Base-by-base conservation (phyloP, 2,113 vertebrate genomes). In the Polyodon spathula region DNA sequence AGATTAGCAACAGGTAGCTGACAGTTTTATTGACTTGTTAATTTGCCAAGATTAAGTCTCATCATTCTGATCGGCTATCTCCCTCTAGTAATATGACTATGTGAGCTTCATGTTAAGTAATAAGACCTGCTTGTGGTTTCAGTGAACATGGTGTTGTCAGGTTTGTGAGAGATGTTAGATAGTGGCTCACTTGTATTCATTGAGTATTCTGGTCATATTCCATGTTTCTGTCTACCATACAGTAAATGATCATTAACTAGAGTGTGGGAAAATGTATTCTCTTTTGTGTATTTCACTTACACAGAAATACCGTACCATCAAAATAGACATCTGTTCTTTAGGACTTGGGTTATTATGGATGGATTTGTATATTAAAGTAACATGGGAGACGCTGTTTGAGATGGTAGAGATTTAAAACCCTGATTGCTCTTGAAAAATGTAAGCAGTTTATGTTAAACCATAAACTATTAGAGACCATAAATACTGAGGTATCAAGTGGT, bases 111-210 rank as follows among this genome's bases (percentile, higher is more conserved):
- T n/a, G 48, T 50, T 2, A 50, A 50, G 48, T 50, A 50, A 50
- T 50, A 50, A 50, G 48, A 50, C 48, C 48, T 50, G 11, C 48
- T n/a, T 50, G 48, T 50, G 48, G 8, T 50, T 50, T 50, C 48
- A 27, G 27, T 27, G 27, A 27, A 27, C 27, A 50, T 50, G 12
- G 15, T 50, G 48, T 4, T 6, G 9, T 50, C 48, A n/a, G 48
- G 15, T 11, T n/a, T 11, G 12, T 14, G 12, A 50, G 48, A 50
- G 12, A n/a, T n/a, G 15, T n/a, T 2, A 50, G 48, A 50, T 11
- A 10, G 10, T n/a, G 14, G 48, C 48, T 50, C 12, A 50, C 15
- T 50, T 50, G 48, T 50, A 50, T 50, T 11, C 48, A 14, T 14
- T 14, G 48, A 50, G 15, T n/a, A 50, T n/a, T 50, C 48, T 50